Base-by-base conservation (phyloP, 2,888 invertebrate species). In the Agrotis segetum region DNA sequence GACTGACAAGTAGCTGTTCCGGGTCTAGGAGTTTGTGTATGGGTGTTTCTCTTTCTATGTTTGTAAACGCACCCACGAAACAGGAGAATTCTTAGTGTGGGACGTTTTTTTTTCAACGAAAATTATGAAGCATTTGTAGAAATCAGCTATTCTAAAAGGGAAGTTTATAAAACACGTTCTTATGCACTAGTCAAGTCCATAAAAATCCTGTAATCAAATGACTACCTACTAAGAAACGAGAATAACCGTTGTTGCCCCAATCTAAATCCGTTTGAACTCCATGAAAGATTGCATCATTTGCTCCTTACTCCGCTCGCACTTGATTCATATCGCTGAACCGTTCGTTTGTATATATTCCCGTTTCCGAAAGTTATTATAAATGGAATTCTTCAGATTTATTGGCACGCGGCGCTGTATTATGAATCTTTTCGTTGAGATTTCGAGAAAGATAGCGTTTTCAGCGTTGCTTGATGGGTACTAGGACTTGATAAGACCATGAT, bases 181-280 rank as follows among this genome's bases (percentile, higher is more conserved):
- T 17, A 40, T 0, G 13, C 46, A 71, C 1, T 21, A 47, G 17
- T 9, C 47, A 46, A 24, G 24, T 24, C 24, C 14, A 2, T 40
- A 24, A 46, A 52, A 53, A 56, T 14, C 21, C 16, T 50, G 52
- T 46, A 19, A 34, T 21, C 71, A 80, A 50, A 47, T 72, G 65
- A 49, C 14, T 76, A 24, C 50, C 14, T 76, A 24, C 50, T 6
- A 17, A 34, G 56, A n/a, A 67, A 21, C 62, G 34, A 82, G 84
- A 90, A 91, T 90, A 89, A 74, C 80, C 72, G 80, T 67, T 87
- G 88, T 86, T 88, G 86, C 83, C 85, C 79, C 71, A 81, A 74
- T 87, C 89, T 91, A 90, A 90, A 91, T 92, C 81, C 63, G 89
- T 88, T 77, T 79, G 71, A 82, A 87, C 79, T 79, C 75, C 68